Conservation (phyloP, 2,113 vertebrate genomes). For the Cyprinodon tularosa region DNA sequence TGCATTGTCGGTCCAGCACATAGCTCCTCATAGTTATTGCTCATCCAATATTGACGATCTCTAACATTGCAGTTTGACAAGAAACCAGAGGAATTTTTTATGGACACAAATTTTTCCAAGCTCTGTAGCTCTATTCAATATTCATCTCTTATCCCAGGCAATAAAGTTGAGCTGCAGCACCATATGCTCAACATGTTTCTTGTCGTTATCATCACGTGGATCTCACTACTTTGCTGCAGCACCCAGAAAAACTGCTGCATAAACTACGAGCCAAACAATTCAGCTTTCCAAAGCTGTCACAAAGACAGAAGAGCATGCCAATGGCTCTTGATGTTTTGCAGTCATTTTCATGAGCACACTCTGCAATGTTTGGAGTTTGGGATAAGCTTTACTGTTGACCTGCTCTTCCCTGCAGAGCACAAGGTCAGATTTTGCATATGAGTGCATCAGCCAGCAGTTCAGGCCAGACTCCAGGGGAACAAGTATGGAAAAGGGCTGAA, state of each 20-base stretch:
- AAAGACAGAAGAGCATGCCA: neutral
- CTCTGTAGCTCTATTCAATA: constrained; percentile 35
- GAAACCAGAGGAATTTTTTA: constrained; percentile 11
- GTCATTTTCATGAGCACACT: neutral
- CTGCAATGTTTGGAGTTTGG: neutral
- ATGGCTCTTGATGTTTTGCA: neutral
- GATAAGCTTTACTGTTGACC: constrained; percentile 1
- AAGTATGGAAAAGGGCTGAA: constrained; percentile 56
- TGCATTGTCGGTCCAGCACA: too few relatives aligned
- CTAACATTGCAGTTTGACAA: neutral
- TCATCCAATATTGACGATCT: constrained; percentile 7
- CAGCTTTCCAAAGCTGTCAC: constrained; percentile 2
- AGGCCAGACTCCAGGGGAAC: constrained; percentile 52
- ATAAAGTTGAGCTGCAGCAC: constrained; percentile 30
- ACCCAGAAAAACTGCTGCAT: constrained; percentile 17
- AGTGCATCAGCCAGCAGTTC: constrained; percentile 33
- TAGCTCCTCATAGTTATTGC: too few relatives aligned
- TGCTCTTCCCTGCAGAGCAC: constrained; percentile 3
- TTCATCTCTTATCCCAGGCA: constrained; percentile 38
- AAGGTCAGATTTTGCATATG: constrained; percentile 39
- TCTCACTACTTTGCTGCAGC: constrained; percentile 17
- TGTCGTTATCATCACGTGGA: constrained; percentile 25
- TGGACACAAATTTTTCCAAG: constrained; percentile 18
- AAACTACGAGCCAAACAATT: constrained; percentile 18
- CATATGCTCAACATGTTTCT: constrained; percentile 56